phyloP scores from a whole-genome alignment of 2,888 invertebrate species.

The Ametastegia equiseti region DNA sequence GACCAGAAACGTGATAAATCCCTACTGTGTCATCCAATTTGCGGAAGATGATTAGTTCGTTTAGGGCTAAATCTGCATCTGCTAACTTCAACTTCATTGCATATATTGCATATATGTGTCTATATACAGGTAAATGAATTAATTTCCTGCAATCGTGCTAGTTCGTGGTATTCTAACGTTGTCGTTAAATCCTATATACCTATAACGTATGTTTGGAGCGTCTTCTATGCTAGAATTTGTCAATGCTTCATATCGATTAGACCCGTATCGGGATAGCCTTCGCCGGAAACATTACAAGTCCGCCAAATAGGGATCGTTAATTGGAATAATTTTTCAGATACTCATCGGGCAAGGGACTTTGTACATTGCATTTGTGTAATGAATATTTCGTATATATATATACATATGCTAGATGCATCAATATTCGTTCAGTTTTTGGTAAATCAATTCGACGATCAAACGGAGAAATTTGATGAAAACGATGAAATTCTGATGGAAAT shows the following conservation, averaged over 20 bases:
- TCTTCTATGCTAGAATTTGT: neutral
- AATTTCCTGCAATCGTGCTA: neutral
- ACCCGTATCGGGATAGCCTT: conserved; percentile 6
- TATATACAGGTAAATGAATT: neutral
- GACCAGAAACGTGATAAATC: too few species aligned
- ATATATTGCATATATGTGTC: too few species aligned
- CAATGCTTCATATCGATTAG: conserved; percentile 21
- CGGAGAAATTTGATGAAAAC: neutral
- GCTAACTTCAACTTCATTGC: too few species aligned
- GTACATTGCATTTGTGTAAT: neutral
- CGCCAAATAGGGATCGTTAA: neutral
- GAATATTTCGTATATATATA: neutral
- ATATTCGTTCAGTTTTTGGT: neutral
- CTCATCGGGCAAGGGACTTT: neutral
- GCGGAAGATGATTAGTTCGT: too few species aligned
- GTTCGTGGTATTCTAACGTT: neutral
- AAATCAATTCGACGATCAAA: too few species aligned
- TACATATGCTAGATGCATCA: too few species aligned
- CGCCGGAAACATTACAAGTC: conserved; percentile 22
- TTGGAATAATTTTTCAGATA: conserved; percentile 2
- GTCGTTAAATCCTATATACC: neutral
- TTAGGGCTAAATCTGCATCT: too few species aligned
- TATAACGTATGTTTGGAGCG: too few species aligned
- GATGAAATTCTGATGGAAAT: neutral
- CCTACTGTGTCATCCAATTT: too few species aligned